Conservation (phyloP, 92 coral and sea anemone species). For the Scolanthus callimorphus region DNA sequence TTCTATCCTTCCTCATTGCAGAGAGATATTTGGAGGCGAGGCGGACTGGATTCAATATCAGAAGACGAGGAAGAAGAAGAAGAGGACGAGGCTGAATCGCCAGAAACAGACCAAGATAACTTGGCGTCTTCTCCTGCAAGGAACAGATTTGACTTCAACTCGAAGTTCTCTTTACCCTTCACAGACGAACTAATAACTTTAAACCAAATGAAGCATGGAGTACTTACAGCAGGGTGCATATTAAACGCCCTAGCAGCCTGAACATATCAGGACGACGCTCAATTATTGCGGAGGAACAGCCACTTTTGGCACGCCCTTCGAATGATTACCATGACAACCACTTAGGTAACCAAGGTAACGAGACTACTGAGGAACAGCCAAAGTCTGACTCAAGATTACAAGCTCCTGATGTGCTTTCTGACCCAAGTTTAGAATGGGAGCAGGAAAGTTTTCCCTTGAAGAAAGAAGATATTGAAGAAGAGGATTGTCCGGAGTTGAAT, state of each 20-base stretch:
- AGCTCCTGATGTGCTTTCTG: slow-evolving; percentile 9
- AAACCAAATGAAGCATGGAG: slow-evolving; percentile 33
- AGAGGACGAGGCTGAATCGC: slow-evolving; percentile 38
- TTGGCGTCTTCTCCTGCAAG: background rate
- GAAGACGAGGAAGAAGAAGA: slow-evolving; percentile 81
- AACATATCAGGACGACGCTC: background rate
- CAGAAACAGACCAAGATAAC: slow-evolving; percentile 23
- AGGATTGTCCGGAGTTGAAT: background rate
- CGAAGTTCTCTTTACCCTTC: slow-evolving; percentile 14
- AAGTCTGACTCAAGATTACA: too few relatives aligned
- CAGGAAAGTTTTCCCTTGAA: slow-evolving; percentile 33
- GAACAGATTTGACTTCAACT: slow-evolving; percentile 16
- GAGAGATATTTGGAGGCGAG: slow-evolving; percentile 84
- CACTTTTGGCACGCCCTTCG: slow-evolving; percentile 17
- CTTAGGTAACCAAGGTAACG: background rate
- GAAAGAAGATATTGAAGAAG: slow-evolving; percentile 4
- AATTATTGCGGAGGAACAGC: slow-evolving; percentile 2
- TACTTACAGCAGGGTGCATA: slow-evolving; percentile 9
- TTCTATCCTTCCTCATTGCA: too few relatives aligned
- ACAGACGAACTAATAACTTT: slow-evolving; percentile 40
- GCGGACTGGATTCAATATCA: slow-evolving; percentile 80
- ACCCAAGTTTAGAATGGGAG: slow-evolving; percentile 54
- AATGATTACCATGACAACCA: background rate
- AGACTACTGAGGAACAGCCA: background rate
- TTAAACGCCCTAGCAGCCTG: slow-evolving; percentile 8